These are phyloP conservation scores for Oceanodroma tethys DNA, from an alignment of 2,113 vertebrate species.

Conservation along the genomic window DNA sequence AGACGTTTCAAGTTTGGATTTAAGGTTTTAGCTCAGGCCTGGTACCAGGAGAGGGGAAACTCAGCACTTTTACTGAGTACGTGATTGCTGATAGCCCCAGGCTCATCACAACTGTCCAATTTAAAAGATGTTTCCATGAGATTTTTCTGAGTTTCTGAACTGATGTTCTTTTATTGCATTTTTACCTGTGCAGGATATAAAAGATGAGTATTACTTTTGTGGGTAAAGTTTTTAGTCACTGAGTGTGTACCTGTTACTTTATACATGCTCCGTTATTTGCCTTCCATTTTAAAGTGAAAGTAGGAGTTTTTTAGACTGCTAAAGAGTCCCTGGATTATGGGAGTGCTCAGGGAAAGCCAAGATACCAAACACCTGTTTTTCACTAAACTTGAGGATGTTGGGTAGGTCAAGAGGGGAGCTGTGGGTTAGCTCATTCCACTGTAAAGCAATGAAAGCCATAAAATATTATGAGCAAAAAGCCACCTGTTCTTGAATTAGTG, in stretches of 20 bases:
- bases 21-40: neutral
- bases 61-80: neutral
- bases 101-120: neutral
- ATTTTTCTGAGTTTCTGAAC: neutral
- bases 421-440: constrained; percentile 63
- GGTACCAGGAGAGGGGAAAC: neutral
- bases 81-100: neutral
- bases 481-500: constrained; percentile 63
- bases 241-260: neutral
- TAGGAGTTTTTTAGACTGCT: neutral
- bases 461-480: constrained; percentile 69
- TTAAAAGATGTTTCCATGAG: neutral
- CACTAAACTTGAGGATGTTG: constrained; percentile 61
- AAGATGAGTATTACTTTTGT: neutral
- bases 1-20: neutral
- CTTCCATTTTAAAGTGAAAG: neutral
- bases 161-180: neutral
- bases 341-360: neutral
- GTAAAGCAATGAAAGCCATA: constrained; percentile 65
- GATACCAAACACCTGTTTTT: constrained; percentile 63
- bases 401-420: constrained; percentile 56
- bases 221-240: neutral
- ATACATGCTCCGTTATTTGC: neutral
- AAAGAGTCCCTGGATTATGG: neutral
- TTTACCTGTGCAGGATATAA: neutral